Conservation (phyloP, 1,140 invertebrate genomes). For the Cydia splendana region DNA sequence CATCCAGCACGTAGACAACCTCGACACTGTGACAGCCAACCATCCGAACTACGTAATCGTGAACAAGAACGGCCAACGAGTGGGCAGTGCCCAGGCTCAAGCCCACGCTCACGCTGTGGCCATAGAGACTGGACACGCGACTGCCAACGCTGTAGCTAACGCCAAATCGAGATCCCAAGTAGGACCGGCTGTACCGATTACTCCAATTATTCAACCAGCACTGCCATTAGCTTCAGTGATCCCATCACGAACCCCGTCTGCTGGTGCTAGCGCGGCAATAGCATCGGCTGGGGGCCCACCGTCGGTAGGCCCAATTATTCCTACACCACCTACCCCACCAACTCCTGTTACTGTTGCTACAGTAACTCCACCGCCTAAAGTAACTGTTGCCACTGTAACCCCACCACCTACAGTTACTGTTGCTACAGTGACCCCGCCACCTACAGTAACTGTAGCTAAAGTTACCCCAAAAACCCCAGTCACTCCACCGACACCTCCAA, state of each 20-base stretch:
- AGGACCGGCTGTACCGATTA: neutral
- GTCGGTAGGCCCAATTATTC: neutral
- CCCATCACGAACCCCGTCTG: no score
- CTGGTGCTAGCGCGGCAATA: no score
- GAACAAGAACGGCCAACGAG: neutral
- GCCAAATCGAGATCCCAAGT: neutral
- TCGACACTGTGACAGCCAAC: neutral
- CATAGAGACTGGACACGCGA: neutral
- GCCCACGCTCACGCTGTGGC: conserved; percentile 14
- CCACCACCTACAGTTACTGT: no score
- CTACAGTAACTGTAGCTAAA: no score
- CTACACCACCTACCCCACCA: neutral
- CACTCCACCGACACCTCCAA: neutral
- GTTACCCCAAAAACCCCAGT: no score
- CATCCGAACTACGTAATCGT: conserved; percentile 23
- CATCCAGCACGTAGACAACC: conserved; percentile 8
- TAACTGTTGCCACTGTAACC: no score
- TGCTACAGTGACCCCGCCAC: no score
- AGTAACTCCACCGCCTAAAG: no score
- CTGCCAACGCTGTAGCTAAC: neutral
- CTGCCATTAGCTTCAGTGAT: no score
- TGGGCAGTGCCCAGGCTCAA: neutral
- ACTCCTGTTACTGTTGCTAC: no score
- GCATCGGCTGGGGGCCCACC: no score
- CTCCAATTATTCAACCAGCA: no score